phyloP scores from a whole-genome alignment of 2,113 vertebrate species.

The Corythoichthys intestinalis region DNA sequence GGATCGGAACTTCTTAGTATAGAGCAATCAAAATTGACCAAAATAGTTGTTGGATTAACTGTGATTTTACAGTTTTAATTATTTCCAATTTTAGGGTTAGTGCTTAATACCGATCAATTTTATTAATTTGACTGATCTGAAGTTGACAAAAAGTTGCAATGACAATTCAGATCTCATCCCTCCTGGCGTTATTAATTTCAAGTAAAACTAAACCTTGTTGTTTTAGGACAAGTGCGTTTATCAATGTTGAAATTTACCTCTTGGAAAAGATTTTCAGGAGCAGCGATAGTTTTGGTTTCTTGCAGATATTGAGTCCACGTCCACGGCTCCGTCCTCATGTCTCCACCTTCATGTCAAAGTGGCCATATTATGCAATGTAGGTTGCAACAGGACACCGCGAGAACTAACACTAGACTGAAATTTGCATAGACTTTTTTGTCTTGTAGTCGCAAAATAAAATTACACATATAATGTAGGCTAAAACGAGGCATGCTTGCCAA shows the following conservation, averaged over 20 bases:
- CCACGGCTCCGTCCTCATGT: slow-evolving; percentile 87
- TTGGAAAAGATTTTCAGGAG: slow-evolving; percentile 90
- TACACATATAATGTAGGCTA: not conserved
- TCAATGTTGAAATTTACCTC: slow-evolving; percentile 72
- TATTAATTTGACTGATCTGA: not conserved
- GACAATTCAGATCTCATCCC: not conserved
- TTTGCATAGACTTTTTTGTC: not conserved
- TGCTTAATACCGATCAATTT: not conserved
- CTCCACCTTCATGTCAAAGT: slow-evolving; percentile 63
- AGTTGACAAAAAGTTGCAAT: not conserved
- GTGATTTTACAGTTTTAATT: no score
- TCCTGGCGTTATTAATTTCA: no score
- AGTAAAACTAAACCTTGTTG: no score
- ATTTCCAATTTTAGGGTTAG: not conserved
- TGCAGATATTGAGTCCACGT: slow-evolving; percentile 89
- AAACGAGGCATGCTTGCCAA: not conserved
- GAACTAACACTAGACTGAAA: not conserved
- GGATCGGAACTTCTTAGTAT: no score
- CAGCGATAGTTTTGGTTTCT: slow-evolving; percentile 85
- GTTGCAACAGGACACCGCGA: not conserved
- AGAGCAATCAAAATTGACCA: no score
- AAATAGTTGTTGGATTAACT: no score
- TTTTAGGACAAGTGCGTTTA: not conserved
- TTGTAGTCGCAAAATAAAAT: not conserved
- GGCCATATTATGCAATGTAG: not conserved